Conservation (phyloP, 2,797 vertebrate species). For the Furcifer pardalis region DNA sequence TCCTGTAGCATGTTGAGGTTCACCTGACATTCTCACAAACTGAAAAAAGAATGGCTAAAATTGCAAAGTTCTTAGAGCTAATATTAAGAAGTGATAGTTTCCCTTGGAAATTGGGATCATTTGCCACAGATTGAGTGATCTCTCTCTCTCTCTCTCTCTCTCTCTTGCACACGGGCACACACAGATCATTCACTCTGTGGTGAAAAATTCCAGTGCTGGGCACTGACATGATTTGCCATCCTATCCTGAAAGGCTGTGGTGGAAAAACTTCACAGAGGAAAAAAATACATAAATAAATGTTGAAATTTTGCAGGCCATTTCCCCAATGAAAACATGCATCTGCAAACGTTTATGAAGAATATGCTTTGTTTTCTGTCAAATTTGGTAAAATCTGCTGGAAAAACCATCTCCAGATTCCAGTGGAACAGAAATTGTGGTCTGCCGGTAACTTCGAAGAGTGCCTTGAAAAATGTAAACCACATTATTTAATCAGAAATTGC, state of each 20-base stretch:
- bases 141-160: no score
- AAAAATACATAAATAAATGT: constrained; percentile 30
- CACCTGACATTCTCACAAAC: constrained; percentile 46
- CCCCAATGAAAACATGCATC: constrained; percentile 27
- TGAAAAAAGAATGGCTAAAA: constrained; percentile 42
- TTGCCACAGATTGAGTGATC: no score
- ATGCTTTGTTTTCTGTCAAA: constrained; percentile 54
- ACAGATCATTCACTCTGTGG: constrained; percentile 37
- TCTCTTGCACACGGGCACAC: not conserved
- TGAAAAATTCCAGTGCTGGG: constrained; percentile 27
- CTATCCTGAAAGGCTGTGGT: constrained; percentile 37
- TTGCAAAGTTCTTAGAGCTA: constrained; percentile 19
- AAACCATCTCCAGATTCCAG: constrained; percentile 18
- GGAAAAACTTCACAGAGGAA: constrained; percentile 32
- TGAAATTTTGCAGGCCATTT: constrained; percentile 52
- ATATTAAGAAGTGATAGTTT: not conserved
- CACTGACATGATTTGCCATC: constrained; percentile 46
- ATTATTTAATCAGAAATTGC: constrained; percentile 52
- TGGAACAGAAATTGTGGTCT: constrained; percentile 45
- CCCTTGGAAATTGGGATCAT: constrained; percentile 57
- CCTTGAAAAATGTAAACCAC: constrained; percentile 52
- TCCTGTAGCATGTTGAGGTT: constrained; percentile 48
- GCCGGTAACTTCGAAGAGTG: constrained; percentile 3
- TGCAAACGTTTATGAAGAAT: constrained; percentile 49
- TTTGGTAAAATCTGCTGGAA: constrained; percentile 30